Percentiles rank a stretch among this genome's conserved stretches.
Evolutionary conservation across 2,797 vertebrate species (phyloP).

Genomic region (Lateolabrax maculatus): DNA sequence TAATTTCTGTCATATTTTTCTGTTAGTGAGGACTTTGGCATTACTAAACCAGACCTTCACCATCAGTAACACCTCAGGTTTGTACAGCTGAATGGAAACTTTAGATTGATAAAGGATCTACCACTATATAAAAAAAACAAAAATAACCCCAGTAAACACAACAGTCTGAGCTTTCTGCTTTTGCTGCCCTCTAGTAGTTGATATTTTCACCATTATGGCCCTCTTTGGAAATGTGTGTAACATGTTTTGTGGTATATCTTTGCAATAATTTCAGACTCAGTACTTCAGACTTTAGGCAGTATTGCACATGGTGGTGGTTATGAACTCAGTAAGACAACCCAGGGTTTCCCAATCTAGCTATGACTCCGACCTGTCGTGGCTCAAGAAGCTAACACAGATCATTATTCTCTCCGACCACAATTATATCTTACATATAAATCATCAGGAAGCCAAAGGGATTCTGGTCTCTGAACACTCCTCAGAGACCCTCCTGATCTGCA

Average conservation of each 20-base stretch:
- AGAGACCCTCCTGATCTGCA: no score
- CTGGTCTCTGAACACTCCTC: no score
- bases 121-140: not conserved
- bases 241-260: not conserved
- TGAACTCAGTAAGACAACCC: no score
- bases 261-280: not conserved
- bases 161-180: not conserved
- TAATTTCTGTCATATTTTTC: not conserved
- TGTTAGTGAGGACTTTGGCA: constrained; percentile 50
- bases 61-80: constrained; percentile 65
- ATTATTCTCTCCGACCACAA: no score
- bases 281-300: no score
- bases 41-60: constrained; percentile 60
- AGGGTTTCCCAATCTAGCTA: no score
- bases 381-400: no score
- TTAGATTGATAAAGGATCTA: not conserved
- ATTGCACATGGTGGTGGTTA: no score
- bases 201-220: not conserved
- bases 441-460: no score
- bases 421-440: no score
- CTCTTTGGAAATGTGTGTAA: no score
- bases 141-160: not conserved
- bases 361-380: no score
- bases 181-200: not conserved
- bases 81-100: not conserved